Percentiles rank a stretch among this genome's conserved stretches.
phyloP scores from a whole-genome alignment of 2,113 vertebrate genomes.

The Nesogale talazaci region DNA sequence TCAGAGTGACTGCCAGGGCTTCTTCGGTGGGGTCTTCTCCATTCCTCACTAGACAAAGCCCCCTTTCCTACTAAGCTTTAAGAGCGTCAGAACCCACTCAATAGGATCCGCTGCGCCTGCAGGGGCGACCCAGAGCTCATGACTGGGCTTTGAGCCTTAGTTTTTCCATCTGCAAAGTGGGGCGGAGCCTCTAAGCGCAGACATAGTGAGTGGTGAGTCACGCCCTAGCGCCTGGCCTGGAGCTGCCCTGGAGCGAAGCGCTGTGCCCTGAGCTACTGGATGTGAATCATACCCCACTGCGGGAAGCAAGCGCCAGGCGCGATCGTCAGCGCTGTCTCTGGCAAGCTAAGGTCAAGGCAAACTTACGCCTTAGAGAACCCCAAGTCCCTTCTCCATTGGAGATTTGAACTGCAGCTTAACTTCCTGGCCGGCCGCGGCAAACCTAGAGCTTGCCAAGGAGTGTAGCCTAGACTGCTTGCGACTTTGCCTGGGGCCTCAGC shows the following conservation, averaged over 20 bases:
- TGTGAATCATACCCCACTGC: neutral
- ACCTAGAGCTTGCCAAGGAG: neutral
- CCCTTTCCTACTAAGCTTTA: too few relatives aligned
- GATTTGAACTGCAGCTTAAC: neutral
- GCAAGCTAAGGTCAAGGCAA: accelerated
- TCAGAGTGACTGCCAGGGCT: neutral
- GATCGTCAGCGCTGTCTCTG: neutral
- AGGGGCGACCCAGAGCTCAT: neutral
- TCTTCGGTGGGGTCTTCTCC: neutral
- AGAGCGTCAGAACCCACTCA: neutral
- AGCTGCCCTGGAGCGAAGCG: neutral
- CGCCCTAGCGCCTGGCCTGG: neutral
- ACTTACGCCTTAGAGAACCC: accelerated
- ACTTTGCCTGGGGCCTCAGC: too few relatives aligned
- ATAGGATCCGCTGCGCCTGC: accelerated
- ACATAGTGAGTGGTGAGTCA: neutral
- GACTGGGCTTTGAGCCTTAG: neutral
- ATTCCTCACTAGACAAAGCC: neutral
- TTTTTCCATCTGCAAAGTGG: neutral
- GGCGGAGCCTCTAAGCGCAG: neutral
- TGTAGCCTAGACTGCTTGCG: neutral
- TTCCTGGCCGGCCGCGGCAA: neutral
- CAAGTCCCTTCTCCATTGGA: neutral
- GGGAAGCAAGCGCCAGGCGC: neutral
- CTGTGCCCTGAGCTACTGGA: neutral